Base-by-base conservation (phyloP, 2,888 invertebrate genomes). In the Aquatica leii region DNA sequence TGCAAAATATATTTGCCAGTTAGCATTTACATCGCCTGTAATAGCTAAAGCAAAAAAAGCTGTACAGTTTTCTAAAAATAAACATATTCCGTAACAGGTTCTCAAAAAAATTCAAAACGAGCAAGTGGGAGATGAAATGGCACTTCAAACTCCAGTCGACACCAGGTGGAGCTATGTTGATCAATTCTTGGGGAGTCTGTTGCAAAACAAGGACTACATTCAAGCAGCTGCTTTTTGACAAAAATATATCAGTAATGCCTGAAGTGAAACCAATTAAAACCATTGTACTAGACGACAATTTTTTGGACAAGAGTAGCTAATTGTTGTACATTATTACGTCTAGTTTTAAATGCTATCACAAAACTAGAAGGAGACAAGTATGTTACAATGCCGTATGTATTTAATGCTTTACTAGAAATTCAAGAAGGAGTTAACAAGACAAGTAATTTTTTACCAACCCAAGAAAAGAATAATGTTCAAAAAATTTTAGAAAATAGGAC, bases 161-260 rank as follows among this genome's bases (percentile, higher is more conserved):
- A 37, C 37, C 37, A 37, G 37, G 37, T 37, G 37, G 37, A 37
- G 37, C 37, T 37, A 9, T 2, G 37, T 37, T 5, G 11, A 37
- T 37, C 6, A 2, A 37, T 37, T 37, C 37, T 37, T 37, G 37
- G 37, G 11, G n/a, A 37, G 37, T 5, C 37, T 37, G 5, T 37
- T 37, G 37, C 9, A 37, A 37, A 37, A n/a, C 37, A 37, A 37
- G 37, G 37, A 37, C 37, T 37, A 37, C 37, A 37, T 37, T 37
- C 37, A 37, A 37, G 37, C 37, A 37, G 37, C 37, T 8, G 31
- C 9, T n/a, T 31, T 31, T 31, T 31, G n/a, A n/a, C 37, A 37
- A 37, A 37, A 37, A 37, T 8, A 9, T 37, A 5, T 37, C 37
- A 37, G 11, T 37, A 37, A 37, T 37, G 12, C 37, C 37, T 9